Base-by-base conservation (phyloP, 2,113 vertebrate genomes). In the Lynx canadensis region DNA sequence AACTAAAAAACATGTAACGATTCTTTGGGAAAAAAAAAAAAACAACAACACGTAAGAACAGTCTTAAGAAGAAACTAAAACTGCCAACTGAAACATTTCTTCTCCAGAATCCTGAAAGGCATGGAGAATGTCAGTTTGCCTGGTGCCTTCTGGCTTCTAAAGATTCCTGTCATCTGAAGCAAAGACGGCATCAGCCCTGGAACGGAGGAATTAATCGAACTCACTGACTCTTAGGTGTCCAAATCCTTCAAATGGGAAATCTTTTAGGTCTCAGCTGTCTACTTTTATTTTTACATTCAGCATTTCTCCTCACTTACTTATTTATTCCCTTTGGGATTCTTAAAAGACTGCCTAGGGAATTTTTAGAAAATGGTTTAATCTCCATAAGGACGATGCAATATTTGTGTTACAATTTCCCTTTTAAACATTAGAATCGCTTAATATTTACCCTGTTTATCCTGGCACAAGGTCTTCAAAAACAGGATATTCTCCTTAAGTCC, bases 401-500 rank as follows among this genome's bases (percentile, higher is more conserved):
- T 91, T 68, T 97, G 29, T 23, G 92, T 50, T 68, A 29, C 23
- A 87, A 95, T 87, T 50, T 94, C 95, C 55, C 36, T 97, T 97
- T 57, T 52, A 73, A 78, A 76, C 55, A 45, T 29, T 48, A 79
- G 66, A 91, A 45, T 71, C 31, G 60, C 90, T 96, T 94, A 38
- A 4, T 92, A 78, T 73, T 95, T 91, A 48, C 19, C 25, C 3
- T 83, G 65, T 89, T 97, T 96, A 87, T 89, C 33, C 94, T 95
- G 93, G 97, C 90, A 95, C 68, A 91, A 76, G 94, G 87, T 9
- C 63, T 97, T 93, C 95, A 96, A 98, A 97, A 98, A 98, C 98
- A 98, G 95, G 97, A 98, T 98, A 92, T 97, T 95, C 48, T 98
- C 71, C 38, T 57, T 48, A 87, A 91, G 94, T 97, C 80, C 66